phyloP scores from a whole-genome alignment of 2,888 invertebrate species.

The Drosophila aldrichi region DNA sequence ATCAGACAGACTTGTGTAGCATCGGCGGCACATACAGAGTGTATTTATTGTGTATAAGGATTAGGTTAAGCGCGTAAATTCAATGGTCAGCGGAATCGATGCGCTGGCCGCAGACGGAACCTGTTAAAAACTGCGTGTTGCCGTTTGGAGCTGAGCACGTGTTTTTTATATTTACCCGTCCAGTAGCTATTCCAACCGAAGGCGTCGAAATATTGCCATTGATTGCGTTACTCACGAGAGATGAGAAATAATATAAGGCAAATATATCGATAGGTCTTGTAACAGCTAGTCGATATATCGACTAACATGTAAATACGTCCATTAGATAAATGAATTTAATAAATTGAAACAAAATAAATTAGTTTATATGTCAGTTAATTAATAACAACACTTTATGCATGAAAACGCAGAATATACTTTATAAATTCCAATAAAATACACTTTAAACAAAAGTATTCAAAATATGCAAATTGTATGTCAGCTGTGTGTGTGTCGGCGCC shows the following conservation, averaged over 20 bases:
- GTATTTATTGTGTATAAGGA: not conserved
- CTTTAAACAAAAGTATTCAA: no score
- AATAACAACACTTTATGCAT: not conserved
- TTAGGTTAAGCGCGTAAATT: constrained; percentile 22
- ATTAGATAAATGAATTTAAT: not conserved
- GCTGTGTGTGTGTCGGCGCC: not conserved
- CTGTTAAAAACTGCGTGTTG: not conserved
- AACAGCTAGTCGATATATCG: not conserved
- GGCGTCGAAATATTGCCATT: constrained; percentile 24
- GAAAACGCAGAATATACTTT: not conserved
- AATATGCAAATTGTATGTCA: not conserved
- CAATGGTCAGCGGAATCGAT: not conserved
- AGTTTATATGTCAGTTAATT: no score
- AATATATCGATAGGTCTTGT: not conserved
- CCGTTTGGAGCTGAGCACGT: constrained; percentile 35
- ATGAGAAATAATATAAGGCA: not conserved
- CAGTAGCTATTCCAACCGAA: constrained; percentile 35
- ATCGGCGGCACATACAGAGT: no score
- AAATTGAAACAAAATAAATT: no score
- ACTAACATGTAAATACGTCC: not conserved
- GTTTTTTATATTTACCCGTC: constrained; percentile 49
- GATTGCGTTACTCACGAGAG: constrained; percentile 2
- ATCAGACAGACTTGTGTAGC: not conserved
- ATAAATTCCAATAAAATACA: not conserved
- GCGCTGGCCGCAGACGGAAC: not conserved